phyloP scores from a whole-genome alignment of 1,140 invertebrate genomes.

The Drosophila subpulchrella region DNA sequence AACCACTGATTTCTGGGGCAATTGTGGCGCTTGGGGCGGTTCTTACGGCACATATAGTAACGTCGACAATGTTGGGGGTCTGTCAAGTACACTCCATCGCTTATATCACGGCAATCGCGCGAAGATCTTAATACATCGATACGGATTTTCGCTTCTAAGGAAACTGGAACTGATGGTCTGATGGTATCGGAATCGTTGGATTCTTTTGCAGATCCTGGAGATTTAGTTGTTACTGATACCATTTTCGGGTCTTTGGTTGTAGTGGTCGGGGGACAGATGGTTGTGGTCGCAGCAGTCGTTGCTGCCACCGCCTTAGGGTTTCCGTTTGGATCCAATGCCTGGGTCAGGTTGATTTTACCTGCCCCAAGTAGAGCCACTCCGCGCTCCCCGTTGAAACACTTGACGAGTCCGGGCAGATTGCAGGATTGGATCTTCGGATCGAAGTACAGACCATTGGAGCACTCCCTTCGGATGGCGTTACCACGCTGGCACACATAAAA shows the following conservation, averaged over 20 bases:
- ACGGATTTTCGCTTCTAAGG: not conserved
- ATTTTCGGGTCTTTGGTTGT: not conserved
- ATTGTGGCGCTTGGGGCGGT: constrained; percentile 36
- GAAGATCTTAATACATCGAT: constrained; percentile 11
- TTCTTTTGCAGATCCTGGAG: not conserved
- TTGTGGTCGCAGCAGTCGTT: not conserved
- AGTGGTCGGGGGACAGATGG: not conserved
- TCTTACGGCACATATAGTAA: constrained; percentile 47
- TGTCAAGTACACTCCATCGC: constrained; percentile 39
- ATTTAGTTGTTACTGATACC: not conserved
- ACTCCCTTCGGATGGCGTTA: constrained; percentile 45
- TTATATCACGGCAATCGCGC: constrained; percentile 40
- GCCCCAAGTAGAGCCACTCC: not conserved
- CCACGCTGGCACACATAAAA: constrained; percentile 61
- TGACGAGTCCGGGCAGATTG: constrained; percentile 47
- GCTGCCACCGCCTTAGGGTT: not conserved
- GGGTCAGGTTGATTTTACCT: not conserved
- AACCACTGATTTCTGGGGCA: constrained; percentile 56
- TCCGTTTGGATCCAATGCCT: not conserved
- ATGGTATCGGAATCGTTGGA: too few species aligned
- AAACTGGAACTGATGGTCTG: too few species aligned
- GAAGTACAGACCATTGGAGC: constrained; percentile 43
- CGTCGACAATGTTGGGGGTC: constrained; percentile 54
- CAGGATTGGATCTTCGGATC: constrained; percentile 47
- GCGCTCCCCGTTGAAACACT: constrained; percentile 58